A percentile compares a stretch with the other conserved stretches of the same genome.
Evolutionary conservation across 2,888 invertebrate genomes (phyloP).

Genomic region (Lobophora halterata): DNA sequence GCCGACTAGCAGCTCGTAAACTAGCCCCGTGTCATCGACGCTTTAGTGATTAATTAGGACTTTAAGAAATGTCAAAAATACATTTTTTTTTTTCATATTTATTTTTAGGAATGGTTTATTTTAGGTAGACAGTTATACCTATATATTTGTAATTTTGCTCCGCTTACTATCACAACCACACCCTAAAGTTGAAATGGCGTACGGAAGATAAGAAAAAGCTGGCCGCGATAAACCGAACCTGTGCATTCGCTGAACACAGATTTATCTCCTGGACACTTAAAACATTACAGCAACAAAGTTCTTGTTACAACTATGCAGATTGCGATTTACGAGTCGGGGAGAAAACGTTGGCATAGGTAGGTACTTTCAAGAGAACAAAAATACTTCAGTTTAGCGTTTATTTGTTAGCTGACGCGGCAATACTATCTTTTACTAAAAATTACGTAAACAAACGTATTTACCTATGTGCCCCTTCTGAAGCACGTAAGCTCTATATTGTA

Average conservation of each 20-base stretch:
- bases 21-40: too few species aligned
- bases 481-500: too few species aligned
- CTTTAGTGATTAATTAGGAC: too few species aligned
- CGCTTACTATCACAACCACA: slow-evolving; percentile 27
- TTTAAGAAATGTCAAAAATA: too few species aligned
- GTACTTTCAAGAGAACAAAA: too few species aligned
- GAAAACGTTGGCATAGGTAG: background rate
- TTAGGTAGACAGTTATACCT: too few species aligned
- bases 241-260: slow-evolving; percentile 45
- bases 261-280: slow-evolving; percentile 30
- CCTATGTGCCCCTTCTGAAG: too few species aligned
- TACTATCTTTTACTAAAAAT: background rate
- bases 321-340: background rate
- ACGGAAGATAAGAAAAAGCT: slow-evolving; percentile 56
- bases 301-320: slow-evolving; percentile 10
- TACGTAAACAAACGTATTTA: background rate
- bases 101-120: too few species aligned
- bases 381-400: too few species aligned
- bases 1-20: too few species aligned
- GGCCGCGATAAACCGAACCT: slow-evolving; percentile 47
- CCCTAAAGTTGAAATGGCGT: slow-evolving; percentile 45
- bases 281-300: slow-evolving; percentile 20
- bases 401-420: background rate
- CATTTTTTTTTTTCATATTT: too few species aligned
- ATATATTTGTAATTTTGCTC: slow-evolving; percentile 14